phyloP scores from a whole-genome alignment of 2,113 vertebrate genomes.

The Pithys albifrons region DNA sequence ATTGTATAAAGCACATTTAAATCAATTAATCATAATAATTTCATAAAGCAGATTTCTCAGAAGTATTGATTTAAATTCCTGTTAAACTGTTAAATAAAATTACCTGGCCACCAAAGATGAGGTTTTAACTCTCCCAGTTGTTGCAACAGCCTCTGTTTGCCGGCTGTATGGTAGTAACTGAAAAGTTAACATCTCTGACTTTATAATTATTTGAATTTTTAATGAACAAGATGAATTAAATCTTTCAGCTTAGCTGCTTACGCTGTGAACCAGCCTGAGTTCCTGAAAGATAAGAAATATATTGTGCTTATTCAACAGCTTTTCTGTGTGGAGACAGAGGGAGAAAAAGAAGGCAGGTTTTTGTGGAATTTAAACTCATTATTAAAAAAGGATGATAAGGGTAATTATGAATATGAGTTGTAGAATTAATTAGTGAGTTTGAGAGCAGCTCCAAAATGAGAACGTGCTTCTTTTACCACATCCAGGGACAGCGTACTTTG shows the following conservation, averaged over 20 bases:
- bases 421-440: conserved; percentile 47
- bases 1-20: conserved; percentile 30
- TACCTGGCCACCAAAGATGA: conserved; percentile 60
- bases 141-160: conserved; percentile 44
- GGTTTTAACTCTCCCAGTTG: conserved; percentile 51
- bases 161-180: conserved; percentile 21
- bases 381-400: conserved; percentile 26
- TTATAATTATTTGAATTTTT: conserved; percentile 67
- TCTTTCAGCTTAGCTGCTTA: conserved; percentile 60
- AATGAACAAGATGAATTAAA: conserved; percentile 66
- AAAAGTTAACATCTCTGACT: conserved; percentile 64
- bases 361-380: conserved; percentile 60
- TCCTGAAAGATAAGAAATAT: conserved; percentile 57
- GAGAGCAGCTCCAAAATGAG: conserved; percentile 21
- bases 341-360: conserved; percentile 50
- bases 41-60: conserved; percentile 36
- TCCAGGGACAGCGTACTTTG: not conserved
- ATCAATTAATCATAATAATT: conserved; percentile 44
- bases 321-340: conserved; percentile 10
- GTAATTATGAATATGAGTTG: conserved; percentile 34
- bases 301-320: conserved; percentile 43
- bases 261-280: not conserved
- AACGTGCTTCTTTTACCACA: not conserved
- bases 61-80: conserved; percentile 32
- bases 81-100: conserved; percentile 40